Evolutionary conservation across 1,140 invertebrate genomes (phyloP).

Genomic region (Diuraphis noxia): DNA sequence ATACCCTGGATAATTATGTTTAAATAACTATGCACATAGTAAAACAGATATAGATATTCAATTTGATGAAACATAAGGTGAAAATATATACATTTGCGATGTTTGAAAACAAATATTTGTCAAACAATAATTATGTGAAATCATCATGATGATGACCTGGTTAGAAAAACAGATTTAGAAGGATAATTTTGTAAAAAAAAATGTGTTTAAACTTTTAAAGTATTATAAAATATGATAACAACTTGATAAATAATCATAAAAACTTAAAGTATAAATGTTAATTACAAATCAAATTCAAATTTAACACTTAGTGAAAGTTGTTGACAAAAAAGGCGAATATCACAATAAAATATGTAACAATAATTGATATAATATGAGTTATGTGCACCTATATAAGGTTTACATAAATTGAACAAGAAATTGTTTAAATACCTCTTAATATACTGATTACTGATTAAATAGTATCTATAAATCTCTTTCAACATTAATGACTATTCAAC

Average conservation of each 20-base stretch:
- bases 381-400: not conserved
- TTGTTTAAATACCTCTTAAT: not conserved
- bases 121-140: not conserved
- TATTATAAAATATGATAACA: slow-evolving; percentile 1
- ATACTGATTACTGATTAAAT: not conserved
- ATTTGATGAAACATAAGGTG: not conserved
- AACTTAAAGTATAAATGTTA: not conserved
- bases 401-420: not conserved
- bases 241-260: not conserved
- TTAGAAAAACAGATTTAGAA: not conserved
- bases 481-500: not conserved
- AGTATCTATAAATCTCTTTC: not conserved
- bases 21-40: not conserved
- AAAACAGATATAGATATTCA: not conserved
- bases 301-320: not conserved
- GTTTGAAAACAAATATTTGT: not conserved
- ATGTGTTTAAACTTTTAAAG: not conserved
- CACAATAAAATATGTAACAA: not conserved
- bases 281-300: not conserved
- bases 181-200: not conserved
- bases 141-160: not conserved
- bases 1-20: not conserved
- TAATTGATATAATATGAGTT: not conserved
- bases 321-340: not conserved
- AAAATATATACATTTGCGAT: not conserved